Percentiles rank a stretch among this genome's conserved stretches.
Evolutionary conservation across 2,888 invertebrate genomes (phyloP).

Genomic region (Meiosimyza platycephala): DNA sequence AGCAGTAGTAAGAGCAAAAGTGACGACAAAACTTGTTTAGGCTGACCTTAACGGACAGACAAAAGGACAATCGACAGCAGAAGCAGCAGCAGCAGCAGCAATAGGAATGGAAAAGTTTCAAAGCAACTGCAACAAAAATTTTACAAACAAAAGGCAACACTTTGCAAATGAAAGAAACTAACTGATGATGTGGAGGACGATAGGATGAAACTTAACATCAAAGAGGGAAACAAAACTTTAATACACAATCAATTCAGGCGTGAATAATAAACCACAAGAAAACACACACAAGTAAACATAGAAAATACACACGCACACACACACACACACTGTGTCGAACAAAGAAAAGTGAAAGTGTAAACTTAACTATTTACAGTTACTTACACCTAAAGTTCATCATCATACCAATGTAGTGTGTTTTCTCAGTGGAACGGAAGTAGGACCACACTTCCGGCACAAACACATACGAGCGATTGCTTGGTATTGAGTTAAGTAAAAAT

Average conservation of each 20-base stretch:
- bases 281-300: conserved; percentile 55
- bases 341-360: conserved; percentile 57
- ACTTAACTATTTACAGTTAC: conserved; percentile 35
- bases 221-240: conserved; percentile 58
- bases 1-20: conserved; percentile 44
- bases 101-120: not conserved
- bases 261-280: conserved; percentile 66
- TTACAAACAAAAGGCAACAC: conserved; percentile 25
- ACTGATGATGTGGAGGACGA: not conserved
- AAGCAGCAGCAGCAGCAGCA: not conserved
- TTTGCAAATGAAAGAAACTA: not conserved
- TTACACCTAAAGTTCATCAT: conserved; percentile 34
- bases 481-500: not conserved
- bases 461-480: no score
- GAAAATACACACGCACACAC: conserved; percentile 47
- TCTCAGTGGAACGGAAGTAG: conserved; percentile 15
- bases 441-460: conserved; percentile 12
- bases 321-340: conserved; percentile 12
- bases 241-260: conserved; percentile 66
- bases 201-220: not conserved
- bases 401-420: not conserved
- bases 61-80: conserved; percentile 12
- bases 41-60: conserved; percentile 57
- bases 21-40: conserved; percentile 55
- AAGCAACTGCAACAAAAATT: not conserved